These are phyloP conservation scores for Vidua chalybeata DNA, from an alignment of 2,113 vertebrate species.

Conservation along the genomic window DNA sequence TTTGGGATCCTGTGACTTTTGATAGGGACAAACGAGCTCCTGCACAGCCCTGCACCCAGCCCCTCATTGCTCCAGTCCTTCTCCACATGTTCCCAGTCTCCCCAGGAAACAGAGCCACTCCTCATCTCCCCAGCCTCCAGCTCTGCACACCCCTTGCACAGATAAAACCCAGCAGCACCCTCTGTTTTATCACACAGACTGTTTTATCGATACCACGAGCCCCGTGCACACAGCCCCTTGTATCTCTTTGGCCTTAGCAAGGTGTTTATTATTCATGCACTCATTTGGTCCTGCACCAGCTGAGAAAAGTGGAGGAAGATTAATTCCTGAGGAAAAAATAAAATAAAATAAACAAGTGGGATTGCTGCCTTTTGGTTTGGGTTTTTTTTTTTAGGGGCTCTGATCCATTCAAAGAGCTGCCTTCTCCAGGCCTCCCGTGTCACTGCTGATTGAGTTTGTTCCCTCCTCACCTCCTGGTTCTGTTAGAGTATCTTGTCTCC, in stretches of 20 bases:
- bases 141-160: background rate
- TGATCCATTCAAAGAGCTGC: constrained; percentile 50
- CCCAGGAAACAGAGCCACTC: accelerated
- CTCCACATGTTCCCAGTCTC: accelerated
- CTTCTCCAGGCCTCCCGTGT: constrained; percentile 43
- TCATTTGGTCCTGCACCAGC: constrained; percentile 56
- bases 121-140: background rate
- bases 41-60: accelerated
- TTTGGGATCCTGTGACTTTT: background rate
- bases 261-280: constrained; percentile 66
- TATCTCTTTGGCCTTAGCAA: background rate
- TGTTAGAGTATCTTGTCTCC: constrained; percentile 69
- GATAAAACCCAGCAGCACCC: background rate
- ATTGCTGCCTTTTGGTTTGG: background rate
- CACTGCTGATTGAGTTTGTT: constrained; percentile 70
- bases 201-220: background rate
- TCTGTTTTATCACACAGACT: background rate
- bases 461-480: constrained; percentile 50
- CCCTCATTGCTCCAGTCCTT: background rate
- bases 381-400: background rate
- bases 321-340: constrained; percentile 40
- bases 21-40: background rate
- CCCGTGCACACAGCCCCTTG: background rate
- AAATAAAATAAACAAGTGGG: constrained; percentile 23
- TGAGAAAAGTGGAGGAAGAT: constrained; percentile 64